Percentiles rank a stretch among this genome's conserved stretches.
These are phyloP conservation scores for Fregata magnificens DNA, from an alignment of 2,113 vertebrate species.

Conservation along the genomic window DNA sequence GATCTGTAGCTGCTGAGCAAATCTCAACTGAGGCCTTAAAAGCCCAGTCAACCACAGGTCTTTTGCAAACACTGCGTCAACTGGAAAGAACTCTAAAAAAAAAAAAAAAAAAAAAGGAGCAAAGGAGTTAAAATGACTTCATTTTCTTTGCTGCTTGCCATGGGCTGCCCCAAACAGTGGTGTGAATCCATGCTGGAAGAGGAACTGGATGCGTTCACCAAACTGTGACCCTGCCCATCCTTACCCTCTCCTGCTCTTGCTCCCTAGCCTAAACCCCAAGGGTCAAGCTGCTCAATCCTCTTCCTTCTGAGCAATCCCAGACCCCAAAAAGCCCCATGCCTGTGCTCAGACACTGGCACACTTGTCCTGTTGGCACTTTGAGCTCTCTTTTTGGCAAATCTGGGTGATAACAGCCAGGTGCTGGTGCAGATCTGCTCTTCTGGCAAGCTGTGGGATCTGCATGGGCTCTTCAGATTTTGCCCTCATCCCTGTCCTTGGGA, in stretches of 20 bases:
- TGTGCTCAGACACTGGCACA: neutral
- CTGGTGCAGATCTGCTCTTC: neutral
- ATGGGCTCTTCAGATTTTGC: neutral
- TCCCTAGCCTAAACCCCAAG: neutral
- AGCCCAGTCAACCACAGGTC: neutral
- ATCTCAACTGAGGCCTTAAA: neutral
- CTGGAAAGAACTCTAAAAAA: neutral
- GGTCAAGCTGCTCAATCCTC: neutral
- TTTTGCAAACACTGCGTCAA: neutral
- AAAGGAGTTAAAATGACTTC: constrained; percentile 32
- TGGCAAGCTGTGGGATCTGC: neutral
- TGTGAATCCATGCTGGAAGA: neutral
- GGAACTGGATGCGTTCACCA: neutral
- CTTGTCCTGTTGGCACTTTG: neutral
- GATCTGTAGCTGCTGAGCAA: neutral
- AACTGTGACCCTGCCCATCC: neutral
- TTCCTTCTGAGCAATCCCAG: neutral
- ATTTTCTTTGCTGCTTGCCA: neutral
- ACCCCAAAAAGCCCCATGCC: neutral
- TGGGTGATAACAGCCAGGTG: neutral
- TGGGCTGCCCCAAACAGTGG: neutral
- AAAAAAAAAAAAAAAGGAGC: neutral
- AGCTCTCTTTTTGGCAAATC: neutral
- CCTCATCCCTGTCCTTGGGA: neutral
- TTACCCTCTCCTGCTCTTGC: neutral